Evolutionary conservation across 2,888 invertebrate species (phyloP).

Genomic region (Agonopterix alstromeriana): DNA sequence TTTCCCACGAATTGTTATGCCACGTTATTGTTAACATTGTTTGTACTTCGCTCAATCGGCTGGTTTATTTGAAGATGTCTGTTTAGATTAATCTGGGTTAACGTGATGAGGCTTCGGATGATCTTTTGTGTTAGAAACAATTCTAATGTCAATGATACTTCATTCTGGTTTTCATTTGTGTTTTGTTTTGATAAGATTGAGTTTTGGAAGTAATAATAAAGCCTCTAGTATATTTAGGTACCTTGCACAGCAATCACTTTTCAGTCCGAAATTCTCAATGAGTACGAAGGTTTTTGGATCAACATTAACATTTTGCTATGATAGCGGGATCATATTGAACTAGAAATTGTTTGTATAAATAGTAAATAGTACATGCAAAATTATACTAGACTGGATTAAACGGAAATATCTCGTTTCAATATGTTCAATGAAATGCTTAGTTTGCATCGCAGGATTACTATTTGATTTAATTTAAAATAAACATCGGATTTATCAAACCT

Average conservation of each 20-base stretch:
- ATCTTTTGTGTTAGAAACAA: neutral
- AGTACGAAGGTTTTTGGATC: too few relatives aligned
- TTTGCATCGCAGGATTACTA: too few relatives aligned
- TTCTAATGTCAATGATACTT: neutral
- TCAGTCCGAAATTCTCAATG: too few relatives aligned
- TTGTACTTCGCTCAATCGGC: constrained; percentile 21
- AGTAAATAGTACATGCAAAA: too few relatives aligned
- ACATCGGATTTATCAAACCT: neutral
- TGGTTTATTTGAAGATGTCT: constrained; percentile 10
- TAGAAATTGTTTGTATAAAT: too few relatives aligned
- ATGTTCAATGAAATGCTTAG: neutral
- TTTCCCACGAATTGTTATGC: constrained; percentile 43
- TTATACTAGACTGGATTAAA: too few relatives aligned
- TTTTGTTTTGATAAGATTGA: neutral
- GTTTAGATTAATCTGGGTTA: constrained; percentile 10
- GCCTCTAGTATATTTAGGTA: too few relatives aligned
- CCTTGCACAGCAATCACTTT: too few relatives aligned
- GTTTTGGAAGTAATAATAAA: too few relatives aligned
- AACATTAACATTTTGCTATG: too few relatives aligned
- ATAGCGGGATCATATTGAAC: too few relatives aligned
- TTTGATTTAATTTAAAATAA: too few relatives aligned
- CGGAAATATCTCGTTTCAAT: neutral
- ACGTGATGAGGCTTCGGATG: constrained; percentile 4
- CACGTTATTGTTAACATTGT: constrained; percentile 28
- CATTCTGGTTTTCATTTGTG: neutral